Percentiles rank a stretch among this genome's conserved stretches.
These are phyloP conservation scores for Dreissena polymorpha DNA, from an alignment of 1,140 invertebrate genomes.

Conservation along the genomic window DNA sequence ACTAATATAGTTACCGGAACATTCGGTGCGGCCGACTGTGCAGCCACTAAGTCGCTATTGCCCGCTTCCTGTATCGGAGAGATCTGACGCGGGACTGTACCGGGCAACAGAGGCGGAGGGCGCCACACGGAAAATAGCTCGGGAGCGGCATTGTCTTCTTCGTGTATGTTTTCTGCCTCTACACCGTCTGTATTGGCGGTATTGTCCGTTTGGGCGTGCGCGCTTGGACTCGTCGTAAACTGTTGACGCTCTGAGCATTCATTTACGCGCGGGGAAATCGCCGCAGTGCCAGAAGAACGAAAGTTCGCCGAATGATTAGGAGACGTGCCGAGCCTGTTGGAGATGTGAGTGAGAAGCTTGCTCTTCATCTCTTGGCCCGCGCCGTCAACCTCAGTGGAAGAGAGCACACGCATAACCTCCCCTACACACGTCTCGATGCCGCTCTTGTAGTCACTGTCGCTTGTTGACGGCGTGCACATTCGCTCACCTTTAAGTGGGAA, in stretches of 20 bases:
- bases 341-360: constrained; percentile 33
- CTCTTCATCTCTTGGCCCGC: constrained; percentile 40
- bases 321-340: constrained; percentile 27
- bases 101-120: neutral
- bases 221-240: neutral
- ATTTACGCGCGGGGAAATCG: neutral
- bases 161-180: neutral
- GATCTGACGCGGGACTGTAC: neutral
- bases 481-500: constrained; percentile 15
- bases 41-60: neutral
- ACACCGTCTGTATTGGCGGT: neutral
- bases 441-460: constrained; percentile 42
- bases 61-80: neutral
- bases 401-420: constrained; percentile 42
- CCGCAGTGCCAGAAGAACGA: too few relatives aligned
- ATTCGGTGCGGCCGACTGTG: neutral
- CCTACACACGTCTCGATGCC: constrained; percentile 44
- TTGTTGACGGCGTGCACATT: neutral
- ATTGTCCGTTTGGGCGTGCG: neutral
- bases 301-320: neutral
- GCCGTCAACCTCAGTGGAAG: constrained; percentile 28
- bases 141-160: neutral
- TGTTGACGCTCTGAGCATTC: neutral
- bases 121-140: neutral
- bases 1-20: too few relatives aligned